Evolutionary conservation across 2,113 vertebrate species (phyloP).

Genomic region (Bombycilla garrulus): DNA sequence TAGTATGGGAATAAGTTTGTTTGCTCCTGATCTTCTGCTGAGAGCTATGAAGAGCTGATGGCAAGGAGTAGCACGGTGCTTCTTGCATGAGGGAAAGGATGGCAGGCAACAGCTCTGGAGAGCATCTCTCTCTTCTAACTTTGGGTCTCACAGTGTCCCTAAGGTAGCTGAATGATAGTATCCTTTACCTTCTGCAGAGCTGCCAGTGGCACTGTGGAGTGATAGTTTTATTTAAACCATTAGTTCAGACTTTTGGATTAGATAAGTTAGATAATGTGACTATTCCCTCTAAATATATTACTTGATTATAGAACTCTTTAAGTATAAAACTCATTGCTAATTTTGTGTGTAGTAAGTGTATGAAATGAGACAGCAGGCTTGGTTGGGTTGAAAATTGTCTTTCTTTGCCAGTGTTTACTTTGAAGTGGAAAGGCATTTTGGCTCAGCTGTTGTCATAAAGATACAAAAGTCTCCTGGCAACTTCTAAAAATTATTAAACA

Average conservation of each 20-base stretch:
- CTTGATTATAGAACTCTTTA: background rate
- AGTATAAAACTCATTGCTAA: background rate
- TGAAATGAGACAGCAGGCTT: background rate
- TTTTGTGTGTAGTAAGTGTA: background rate
- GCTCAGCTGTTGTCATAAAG: background rate
- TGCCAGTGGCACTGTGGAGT: background rate
- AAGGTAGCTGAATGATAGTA: background rate
- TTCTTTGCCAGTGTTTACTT: background rate
- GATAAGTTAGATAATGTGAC: background rate
- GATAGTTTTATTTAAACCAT: background rate
- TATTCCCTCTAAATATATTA: background rate
- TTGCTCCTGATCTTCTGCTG: background rate
- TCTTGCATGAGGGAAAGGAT: background rate
- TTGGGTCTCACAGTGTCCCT: background rate
- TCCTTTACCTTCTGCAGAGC: background rate
- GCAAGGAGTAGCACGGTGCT: background rate
- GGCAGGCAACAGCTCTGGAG: background rate
- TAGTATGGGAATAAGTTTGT: background rate
- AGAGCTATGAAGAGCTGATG: background rate
- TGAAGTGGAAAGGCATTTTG: background rate
- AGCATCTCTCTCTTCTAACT: background rate
- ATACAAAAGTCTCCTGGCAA: background rate
- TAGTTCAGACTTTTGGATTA: background rate
- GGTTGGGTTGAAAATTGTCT: background rate
- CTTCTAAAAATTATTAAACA: background rate